Base-by-base conservation (phyloP, 2,113 vertebrate genomes). In the Pangasianodon hypophthalmus region DNA sequence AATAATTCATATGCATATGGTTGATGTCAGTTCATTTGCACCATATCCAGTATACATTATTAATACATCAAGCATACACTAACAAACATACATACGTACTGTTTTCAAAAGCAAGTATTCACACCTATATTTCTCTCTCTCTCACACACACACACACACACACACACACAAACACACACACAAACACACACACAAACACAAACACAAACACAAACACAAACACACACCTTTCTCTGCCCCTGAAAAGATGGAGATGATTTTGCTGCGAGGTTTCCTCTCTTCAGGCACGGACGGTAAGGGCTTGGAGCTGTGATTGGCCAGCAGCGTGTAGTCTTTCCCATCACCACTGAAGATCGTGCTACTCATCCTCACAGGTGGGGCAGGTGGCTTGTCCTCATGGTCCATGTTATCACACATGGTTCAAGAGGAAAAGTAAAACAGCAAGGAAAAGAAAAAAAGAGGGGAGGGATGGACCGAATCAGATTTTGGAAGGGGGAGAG, bases 241-340 rank as follows among this genome's bases (percentile, higher is more conserved):
- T 26, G 96, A 97, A 92, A 99, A 99, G 91, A 99, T 99, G 93
- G 98, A 99, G 96, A 98, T 98, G 93, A 99, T 99, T 96, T 98
- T 98, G 93, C 97, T 96, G 90, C 98, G 97, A 87, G 97, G 95
- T 94, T 99, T 99, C 90, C 96, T 97, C 93, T 99, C 98, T 93
- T 99, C 98, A 1, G 98, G 98, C 89, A 99, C 98, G 58, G 98
- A 98, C 0, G 98, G 98, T 90, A 99, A 94, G 21, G 98, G 98
- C 94, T 99, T 99, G 62, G 97, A 96, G 95, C 96, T 98, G 95
- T 99, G 98, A 94, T 99, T 99, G 91, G 96, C 95, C 7, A 95
- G 97, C 80, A 98, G 91, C 0, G 95, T 46, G 81, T 92, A 96
- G 93, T 99, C 98, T 95, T 99, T 99, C 91, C 96, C 95, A 37